Percentiles rank a stretch among this genome's conserved stretches.
Evolutionary conservation across 30 jellyfish, hydroid and myxozoan genomes (phyloP).

Genomic region (Cassiopea xamachana): DNA sequence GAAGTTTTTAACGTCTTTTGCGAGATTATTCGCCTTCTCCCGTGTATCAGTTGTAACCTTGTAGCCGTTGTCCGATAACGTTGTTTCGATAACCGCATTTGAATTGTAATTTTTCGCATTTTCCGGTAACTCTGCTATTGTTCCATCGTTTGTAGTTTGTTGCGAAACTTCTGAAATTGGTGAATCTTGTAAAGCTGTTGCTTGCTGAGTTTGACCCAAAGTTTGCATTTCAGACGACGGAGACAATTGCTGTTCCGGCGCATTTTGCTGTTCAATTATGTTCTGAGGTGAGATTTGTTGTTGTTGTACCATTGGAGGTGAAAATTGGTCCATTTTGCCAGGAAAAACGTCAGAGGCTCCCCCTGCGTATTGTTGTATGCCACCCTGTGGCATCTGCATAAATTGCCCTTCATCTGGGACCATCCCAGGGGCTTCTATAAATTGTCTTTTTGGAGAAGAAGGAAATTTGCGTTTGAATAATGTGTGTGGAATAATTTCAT

Average conservation of each 20-base stretch:
- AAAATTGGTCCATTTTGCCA: conserved; percentile 15
- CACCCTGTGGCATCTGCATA: conserved; percentile 46
- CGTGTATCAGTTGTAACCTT: conserved; percentile 74
- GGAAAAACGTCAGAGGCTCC: conserved; percentile 26
- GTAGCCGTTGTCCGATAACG: conserved; percentile 51
- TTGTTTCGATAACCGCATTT: conserved; percentile 55
- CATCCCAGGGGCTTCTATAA: conserved; percentile 29
- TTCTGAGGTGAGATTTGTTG: neutral
- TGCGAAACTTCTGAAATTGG: conserved; percentile 32
- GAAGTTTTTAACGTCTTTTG: conserved; percentile 78
- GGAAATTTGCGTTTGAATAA: conserved; percentile 55
- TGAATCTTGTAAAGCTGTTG: conserved; percentile 11
- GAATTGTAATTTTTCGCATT: conserved; percentile 43
- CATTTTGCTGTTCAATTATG: conserved; percentile 6
- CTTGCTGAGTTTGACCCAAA: conserved; percentile 36
- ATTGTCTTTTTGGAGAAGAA: conserved; percentile 56
- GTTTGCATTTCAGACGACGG: conserved; percentile 42
- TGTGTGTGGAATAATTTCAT: conserved; percentile 63
- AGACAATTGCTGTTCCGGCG: neutral
- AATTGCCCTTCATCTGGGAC: conserved; percentile 29
- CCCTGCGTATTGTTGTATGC: conserved; percentile 47
- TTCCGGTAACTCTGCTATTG: conserved; percentile 44
- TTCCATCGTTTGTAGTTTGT: conserved; percentile 55
- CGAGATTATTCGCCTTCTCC: conserved; percentile 78
- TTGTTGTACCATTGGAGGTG: conserved; percentile 13